phyloP scores from a whole-genome alignment of 2,113 vertebrate genomes.

The Colius striatus region DNA sequence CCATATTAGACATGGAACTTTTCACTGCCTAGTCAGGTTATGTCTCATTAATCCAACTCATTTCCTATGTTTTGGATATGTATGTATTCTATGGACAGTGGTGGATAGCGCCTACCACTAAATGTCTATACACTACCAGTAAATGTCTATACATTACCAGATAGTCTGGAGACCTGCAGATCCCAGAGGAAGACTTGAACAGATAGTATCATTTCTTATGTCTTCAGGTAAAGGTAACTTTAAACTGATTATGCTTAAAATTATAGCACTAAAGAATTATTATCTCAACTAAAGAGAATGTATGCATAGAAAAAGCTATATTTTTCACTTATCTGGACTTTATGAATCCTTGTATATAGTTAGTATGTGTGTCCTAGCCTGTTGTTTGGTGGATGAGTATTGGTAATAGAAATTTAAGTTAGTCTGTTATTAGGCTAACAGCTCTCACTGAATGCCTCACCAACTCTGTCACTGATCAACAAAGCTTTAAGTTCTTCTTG shows the following conservation, averaged over 20 bases:
- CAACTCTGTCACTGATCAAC: background rate
- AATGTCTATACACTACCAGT: background rate
- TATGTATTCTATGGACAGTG: background rate
- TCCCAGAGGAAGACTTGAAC: background rate
- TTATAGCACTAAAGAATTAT: background rate
- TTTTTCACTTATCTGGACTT: background rate
- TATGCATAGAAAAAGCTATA: background rate
- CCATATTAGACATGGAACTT: background rate
- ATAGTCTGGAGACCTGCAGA: background rate
- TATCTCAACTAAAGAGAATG: background rate
- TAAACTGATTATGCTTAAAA: background rate
- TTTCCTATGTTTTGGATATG: background rate
- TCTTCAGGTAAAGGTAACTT: background rate
- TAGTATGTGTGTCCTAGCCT: background rate
- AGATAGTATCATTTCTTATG: background rate
- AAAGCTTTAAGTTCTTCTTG: background rate
- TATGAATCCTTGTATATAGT: background rate
- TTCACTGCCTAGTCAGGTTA: background rate
- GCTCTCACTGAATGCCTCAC: background rate
- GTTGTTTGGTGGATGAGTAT: background rate
- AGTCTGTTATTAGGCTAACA: background rate
- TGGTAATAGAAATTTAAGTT: background rate
- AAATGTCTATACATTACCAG: background rate
- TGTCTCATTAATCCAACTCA: background rate
- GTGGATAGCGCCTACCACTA: background rate